Evolutionary conservation across 2,113 vertebrate genomes (phyloP), one percentile per base, ranked within the genome.

Genomic region (Lagenorhynchus albirostris): DNA sequence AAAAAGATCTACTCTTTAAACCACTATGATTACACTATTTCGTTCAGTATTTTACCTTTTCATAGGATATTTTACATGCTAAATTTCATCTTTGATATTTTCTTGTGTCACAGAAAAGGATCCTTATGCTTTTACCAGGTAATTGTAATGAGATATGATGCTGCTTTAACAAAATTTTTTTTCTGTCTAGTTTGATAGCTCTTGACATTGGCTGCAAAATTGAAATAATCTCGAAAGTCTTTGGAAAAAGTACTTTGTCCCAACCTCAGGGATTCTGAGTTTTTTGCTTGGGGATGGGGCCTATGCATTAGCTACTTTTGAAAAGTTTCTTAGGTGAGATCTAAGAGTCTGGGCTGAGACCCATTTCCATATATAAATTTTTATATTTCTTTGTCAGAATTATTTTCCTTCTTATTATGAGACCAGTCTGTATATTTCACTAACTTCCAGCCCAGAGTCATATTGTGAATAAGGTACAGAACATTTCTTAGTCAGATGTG

Each of bases 1-100:
- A 87, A 97, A 97, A 94, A 68, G 60, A 82, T 89, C 17, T 71
- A 63, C 33, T 31, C 31, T 71, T 97, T 97, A 97, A 98, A 58
- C n/a, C 95, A 29, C 70, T 47, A 71, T 65, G 73, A 96, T 89
- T 93, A 53, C 3, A 12, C 68, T 38, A 58, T 88, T 53, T 95
- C 60, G 82, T 92, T 98, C 79, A 38, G 14, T 55, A 4, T 95
- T 92, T 94, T 94, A 50, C 10, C 10, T 77, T 91, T 97, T 44
- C n/a, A 44, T 47, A 81, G 14, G 44, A 55, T 21, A 55, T 47
- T 82, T 90, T 94, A 3, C 14, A 26, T 44, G 31, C 20, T 82
- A 86, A 86, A 81, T 81, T 93, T 9, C 33, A 47, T 87, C 33
- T 62, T 91, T 77, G 38, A 53, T 70, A 53, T 60, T 87, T 15